These are phyloP conservation scores for Lobophora halterata DNA, from an alignment of 2,888 invertebrate genomes.

Conservation along the genomic window DNA sequence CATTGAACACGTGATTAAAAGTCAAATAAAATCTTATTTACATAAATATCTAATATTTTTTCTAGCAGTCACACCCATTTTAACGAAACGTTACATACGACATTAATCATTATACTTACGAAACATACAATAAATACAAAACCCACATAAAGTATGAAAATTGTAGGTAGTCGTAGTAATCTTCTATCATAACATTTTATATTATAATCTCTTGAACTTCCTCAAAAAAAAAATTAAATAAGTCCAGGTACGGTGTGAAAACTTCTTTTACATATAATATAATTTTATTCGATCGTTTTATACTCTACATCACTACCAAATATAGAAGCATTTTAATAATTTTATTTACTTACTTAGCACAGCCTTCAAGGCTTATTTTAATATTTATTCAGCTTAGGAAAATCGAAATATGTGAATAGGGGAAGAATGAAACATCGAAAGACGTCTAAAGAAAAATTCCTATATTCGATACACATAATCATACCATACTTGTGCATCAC, in stretches of 20 bases:
- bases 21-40: constrained; percentile 21
- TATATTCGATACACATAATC: too few relatives aligned
- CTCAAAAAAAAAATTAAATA: too few relatives aligned
- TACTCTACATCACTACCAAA: constrained; percentile 23
- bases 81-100: constrained; percentile 2
- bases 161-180: too few relatives aligned
- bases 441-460: too few relatives aligned
- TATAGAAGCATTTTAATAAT: constrained; percentile 30
- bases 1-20: constrained; percentile 39
- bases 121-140: not conserved
- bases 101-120: not conserved
- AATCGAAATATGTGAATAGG: constrained; percentile 49
- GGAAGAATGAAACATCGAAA: constrained; percentile 48
- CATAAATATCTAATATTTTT: constrained; percentile 12
- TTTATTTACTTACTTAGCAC: constrained; percentile 48
- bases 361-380: constrained; percentile 66
- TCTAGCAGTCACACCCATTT: constrained; percentile 20
- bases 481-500: too few relatives aligned
- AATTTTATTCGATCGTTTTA: constrained; percentile 12
- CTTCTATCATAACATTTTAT: too few relatives aligned
- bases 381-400: constrained; percentile 48
- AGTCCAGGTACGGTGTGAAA: too few relatives aligned
- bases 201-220: too few relatives aligned
- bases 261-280: not conserved
- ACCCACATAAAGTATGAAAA: too few relatives aligned